Conservation (phyloP, 2,888 invertebrate genomes). For the Tachina fera region DNA sequence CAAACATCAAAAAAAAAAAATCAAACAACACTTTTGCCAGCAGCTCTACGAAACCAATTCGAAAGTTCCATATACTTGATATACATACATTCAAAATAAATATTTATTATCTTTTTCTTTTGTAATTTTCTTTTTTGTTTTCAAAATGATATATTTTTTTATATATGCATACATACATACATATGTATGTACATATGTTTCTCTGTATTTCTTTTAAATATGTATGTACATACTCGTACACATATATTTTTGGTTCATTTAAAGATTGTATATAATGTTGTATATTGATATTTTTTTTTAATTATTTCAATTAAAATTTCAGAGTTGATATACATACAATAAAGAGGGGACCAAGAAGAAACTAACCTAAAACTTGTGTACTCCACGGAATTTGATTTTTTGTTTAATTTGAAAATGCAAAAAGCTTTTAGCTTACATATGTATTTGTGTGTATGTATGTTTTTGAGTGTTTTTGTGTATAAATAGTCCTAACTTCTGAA, state of each 20-base stretch:
- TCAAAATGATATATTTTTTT: constrained; percentile 63
- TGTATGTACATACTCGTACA: background rate
- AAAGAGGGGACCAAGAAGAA: background rate
- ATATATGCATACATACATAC: constrained; percentile 13
- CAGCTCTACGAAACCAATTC: background rate
- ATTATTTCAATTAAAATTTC: constrained; percentile 27
- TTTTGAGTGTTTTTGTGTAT: background rate
- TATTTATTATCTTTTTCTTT: constrained; percentile 1
- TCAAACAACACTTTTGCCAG: background rate
- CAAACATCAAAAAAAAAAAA: too few species aligned
- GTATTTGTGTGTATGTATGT: constrained; percentile 12
- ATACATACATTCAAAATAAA: background rate
- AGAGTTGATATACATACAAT: background rate
- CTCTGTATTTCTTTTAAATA: background rate
- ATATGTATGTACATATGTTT: background rate
- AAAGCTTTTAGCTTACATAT: constrained; percentile 45
- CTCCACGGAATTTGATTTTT: constrained; percentile 33
- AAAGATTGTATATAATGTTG: constrained; percentile 60
- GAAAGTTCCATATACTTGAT: background rate
- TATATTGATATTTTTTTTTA: constrained; percentile 52
- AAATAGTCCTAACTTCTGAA: constrained; percentile 41
- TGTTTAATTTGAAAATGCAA: constrained; percentile 23
- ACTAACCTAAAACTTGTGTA: constrained; percentile 29
- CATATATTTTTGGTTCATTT: constrained; percentile 51
- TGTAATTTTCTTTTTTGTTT: constrained; percentile 18